These are phyloP conservation scores for Aurelia sp. DNA, from an alignment of 30 jellyfish, hydroid and myxozoan genomes.

Conservation along the genomic window DNA sequence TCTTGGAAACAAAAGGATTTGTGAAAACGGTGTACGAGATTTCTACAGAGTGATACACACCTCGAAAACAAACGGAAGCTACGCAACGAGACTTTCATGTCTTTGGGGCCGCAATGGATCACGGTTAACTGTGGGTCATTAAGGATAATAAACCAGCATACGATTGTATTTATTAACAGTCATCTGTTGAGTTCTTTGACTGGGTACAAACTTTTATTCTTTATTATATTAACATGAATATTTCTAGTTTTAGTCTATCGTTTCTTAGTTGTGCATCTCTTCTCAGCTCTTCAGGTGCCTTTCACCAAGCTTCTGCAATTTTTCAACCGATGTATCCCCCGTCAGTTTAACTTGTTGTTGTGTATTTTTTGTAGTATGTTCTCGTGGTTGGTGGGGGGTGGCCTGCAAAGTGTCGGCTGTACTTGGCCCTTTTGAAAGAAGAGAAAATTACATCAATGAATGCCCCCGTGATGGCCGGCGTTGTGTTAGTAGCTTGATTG, in stretches of 20 bases:
- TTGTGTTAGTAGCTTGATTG: no score
- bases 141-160: not conserved
- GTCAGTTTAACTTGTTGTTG: constrained; percentile 42
- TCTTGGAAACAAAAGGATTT: no score
- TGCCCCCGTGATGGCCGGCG: no score
- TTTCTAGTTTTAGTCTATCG: not conserved
- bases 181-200: not conserved
- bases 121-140: no score
- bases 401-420: constrained; percentile 78
- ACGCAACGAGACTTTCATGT: no score
- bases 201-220: not conserved
- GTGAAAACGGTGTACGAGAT: no score
- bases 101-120: no score
- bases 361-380: constrained; percentile 74
- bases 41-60: no score
- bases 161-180: not conserved
- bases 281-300: constrained; percentile 2
- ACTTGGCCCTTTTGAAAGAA: constrained; percentile 75
- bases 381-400: constrained; percentile 76
- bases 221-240: no score
- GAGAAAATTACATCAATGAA: not conserved
- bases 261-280: constrained; percentile 21
- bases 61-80: no score
- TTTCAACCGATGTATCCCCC: constrained; percentile 46
- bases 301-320: constrained; percentile 71